Evolutionary conservation across 2,113 vertebrate genomes (phyloP), one percentile per base, ranked within the genome.

Genomic region (Larimichthys polyactis): DNA sequence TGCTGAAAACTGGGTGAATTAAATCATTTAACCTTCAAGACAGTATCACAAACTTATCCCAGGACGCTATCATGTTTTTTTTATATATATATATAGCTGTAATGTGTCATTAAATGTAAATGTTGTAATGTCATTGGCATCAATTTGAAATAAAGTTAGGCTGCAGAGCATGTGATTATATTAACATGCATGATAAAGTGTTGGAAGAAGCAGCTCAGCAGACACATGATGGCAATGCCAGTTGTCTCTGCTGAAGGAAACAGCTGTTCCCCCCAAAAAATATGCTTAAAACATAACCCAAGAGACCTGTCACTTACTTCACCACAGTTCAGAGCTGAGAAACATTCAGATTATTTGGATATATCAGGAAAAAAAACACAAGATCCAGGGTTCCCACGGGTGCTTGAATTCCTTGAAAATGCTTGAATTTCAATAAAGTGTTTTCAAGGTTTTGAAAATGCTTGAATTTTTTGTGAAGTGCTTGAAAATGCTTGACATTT

Each of bases 191-290:
- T 11, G 43, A n/a, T 29, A n/a, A 22, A 68, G 32, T 55, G 9
- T 36, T 43, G 54, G 15, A 57, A 29, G 19, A 29, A 14, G 32
- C 51, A 32, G 54, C 12, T 46, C n/a, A 57, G 1, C 54, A 6
- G 16, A 48, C 36, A 32, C n/a, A 55, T 16, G 0, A 14, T 48
- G 57, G 24, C 32, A 48, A 7, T 49, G 54, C 24, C 70, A 75
- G 71, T 49, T 75, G 83, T 81, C 40, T 63, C 27, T 17, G 16
- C 67, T n/a, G 49, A 58, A 10, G 22, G n/a, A 71, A 55, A 84
- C 81, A 76, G 75, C 75, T 82, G 75, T 20, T 60, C 40, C 15
- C 19, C 36, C 27, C 2, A 27, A 27, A 16, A 66, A 71, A 40
- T 63, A 16, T 59, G 52, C 55, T 64, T 55, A 0, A 29, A 17